phyloP scores from a whole-genome alignment of 2,113 vertebrate genomes.

The Cyprinodon variegatus region DNA sequence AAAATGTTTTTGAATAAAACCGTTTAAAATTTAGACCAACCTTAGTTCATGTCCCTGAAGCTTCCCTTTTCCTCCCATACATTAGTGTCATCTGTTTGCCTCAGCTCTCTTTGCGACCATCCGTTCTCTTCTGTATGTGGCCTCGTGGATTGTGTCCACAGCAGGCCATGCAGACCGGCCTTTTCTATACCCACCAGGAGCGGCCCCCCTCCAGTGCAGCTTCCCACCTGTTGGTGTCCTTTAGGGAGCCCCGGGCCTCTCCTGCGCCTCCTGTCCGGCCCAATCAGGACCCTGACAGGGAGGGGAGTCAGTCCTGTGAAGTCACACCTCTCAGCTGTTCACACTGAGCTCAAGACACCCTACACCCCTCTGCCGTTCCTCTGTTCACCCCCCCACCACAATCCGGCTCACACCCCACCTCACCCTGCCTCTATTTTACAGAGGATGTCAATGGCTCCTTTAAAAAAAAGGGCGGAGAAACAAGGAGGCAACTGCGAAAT shows the following conservation, averaged over 20 bases:
- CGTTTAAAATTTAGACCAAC: slow-evolving; percentile 18
- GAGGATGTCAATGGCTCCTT: slow-evolving; percentile 74
- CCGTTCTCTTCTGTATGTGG: slow-evolving; percentile 69
- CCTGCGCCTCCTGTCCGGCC: slow-evolving; percentile 92
- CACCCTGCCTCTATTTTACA: slow-evolving; percentile 65
- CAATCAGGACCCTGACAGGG: slow-evolving; percentile 92
- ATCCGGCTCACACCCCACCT: slow-evolving; percentile 38
- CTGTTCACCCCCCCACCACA: slow-evolving; percentile 35
- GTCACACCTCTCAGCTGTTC: slow-evolving; percentile 97
- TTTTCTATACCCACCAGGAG: slow-evolving; percentile 86
- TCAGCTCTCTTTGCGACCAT: slow-evolving; percentile 43
- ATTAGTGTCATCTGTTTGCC: slow-evolving; percentile 26
- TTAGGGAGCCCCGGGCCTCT: slow-evolving; percentile 85
- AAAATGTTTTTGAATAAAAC: neutral
- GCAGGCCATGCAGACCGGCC: slow-evolving; percentile 73
- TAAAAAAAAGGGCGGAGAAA: slow-evolving; percentile 50
- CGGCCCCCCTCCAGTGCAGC: slow-evolving; percentile 78
- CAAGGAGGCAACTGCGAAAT: slow-evolving; percentile 69
- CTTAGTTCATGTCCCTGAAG: slow-evolving; percentile 14
- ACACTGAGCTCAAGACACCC: slow-evolving; percentile 81
- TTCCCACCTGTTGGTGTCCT: slow-evolving; percentile 96
- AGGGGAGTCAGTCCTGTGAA: slow-evolving; percentile 83
- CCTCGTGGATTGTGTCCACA: slow-evolving; percentile 74
- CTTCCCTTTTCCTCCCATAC: slow-evolving; percentile 10
- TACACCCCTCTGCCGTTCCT: slow-evolving; percentile 74